phyloP scores from a whole-genome alignment of 2,113 vertebrate genomes.

The Dasyurus viverrinus region DNA sequence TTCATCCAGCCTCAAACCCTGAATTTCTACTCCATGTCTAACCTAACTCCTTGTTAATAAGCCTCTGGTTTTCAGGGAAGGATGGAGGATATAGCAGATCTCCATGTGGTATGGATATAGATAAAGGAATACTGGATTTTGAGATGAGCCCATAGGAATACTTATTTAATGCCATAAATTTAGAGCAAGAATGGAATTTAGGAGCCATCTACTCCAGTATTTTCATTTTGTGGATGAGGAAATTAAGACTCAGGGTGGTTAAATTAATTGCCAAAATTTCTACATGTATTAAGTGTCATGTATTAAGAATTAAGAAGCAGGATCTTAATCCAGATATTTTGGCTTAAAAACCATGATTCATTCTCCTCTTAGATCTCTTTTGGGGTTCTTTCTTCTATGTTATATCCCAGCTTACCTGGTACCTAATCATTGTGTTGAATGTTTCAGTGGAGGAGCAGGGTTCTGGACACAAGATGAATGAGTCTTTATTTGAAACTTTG shows the following conservation, averaged over 20 bases:
- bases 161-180: background rate
- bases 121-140: background rate
- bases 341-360: background rate
- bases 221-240: background rate
- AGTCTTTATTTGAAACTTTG: background rate
- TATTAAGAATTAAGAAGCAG: background rate
- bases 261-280: background rate
- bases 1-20: background rate
- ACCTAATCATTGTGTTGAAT: background rate
- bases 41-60: background rate
- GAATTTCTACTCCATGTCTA: background rate
- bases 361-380: background rate
- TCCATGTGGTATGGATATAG: background rate
- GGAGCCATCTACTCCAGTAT: background rate
- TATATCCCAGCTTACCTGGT: background rate
- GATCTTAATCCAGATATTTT: background rate
- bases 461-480: background rate
- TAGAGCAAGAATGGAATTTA: background rate
- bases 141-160: background rate
- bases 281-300: background rate
- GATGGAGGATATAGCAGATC: background rate
- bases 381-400: background rate
- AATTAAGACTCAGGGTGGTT: background rate
- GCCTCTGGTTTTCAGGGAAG: background rate
- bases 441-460: background rate